phyloP scores from a whole-genome alignment of 2,888 invertebrate species.

The Eupithecia exiguata region DNA sequence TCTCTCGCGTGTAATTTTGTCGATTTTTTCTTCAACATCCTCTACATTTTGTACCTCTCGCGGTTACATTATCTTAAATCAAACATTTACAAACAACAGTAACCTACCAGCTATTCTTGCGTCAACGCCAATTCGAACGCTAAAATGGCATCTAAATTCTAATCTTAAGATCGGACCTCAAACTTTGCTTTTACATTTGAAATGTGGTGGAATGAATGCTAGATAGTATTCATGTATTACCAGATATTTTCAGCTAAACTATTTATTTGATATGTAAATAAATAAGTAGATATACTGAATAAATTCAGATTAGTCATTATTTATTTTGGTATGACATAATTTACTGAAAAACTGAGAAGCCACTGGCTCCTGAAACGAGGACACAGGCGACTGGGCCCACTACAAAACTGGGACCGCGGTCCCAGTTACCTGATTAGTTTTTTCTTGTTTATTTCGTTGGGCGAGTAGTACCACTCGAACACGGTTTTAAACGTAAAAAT shows the following conservation, averaged over 20 bases:
- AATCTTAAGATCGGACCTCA: constrained; percentile 16
- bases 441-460: too few species aligned
- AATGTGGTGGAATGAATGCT: background rate
- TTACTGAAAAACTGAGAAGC: too few species aligned
- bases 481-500: too few species aligned
- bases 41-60: background rate
- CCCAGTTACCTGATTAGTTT: too few species aligned
- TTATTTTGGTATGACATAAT: too few species aligned
- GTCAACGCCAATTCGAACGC: constrained; percentile 11
- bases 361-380: too few species aligned
- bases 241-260: background rate
- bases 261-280: background rate
- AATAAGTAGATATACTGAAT: too few species aligned
- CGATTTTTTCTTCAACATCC: background rate
- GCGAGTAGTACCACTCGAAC: too few species aligned
- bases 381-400: too few species aligned
- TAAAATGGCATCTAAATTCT: constrained; percentile 15
- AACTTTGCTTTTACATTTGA: constrained; percentile 21
- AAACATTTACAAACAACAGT: constrained; percentile 3
- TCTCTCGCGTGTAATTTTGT: background rate
- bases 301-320: too few species aligned
- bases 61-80: background rate
- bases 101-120: background rate
- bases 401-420: too few species aligned
- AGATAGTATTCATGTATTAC: background rate